A percentile compares a stretch with the other conserved stretches of the same genome.
Evolutionary conservation across 2,113 vertebrate genomes (phyloP).

Genomic region (Vidua chalybeata): DNA sequence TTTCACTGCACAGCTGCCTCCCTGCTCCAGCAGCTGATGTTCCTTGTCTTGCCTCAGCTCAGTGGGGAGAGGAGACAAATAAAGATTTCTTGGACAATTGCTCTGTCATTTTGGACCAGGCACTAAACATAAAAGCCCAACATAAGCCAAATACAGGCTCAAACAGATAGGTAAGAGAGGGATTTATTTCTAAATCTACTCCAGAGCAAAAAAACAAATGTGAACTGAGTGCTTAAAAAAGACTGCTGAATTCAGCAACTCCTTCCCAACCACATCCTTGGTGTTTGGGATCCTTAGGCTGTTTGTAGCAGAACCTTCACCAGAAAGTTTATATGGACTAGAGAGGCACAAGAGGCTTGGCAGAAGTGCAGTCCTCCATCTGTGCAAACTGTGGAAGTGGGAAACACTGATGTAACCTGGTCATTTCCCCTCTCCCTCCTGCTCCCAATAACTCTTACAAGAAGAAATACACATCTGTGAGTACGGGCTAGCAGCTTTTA

Average conservation of each 20-base stretch:
- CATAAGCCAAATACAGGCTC: not conserved
- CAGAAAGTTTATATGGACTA: not conserved
- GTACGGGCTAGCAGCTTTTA: constrained; percentile 14
- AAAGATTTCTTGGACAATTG: not conserved
- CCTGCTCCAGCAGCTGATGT: not conserved
- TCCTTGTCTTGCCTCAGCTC: not conserved
- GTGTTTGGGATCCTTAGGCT: not conserved
- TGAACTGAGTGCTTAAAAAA: not conserved
- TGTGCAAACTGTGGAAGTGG: not conserved
- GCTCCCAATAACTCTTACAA: not conserved
- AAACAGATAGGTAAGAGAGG: not conserved
- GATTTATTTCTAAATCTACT: not conserved
- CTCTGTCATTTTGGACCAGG: not conserved
- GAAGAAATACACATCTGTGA: not conserved
- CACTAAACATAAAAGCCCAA: not conserved
- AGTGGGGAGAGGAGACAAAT: not conserved
- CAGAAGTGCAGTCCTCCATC: not conserved
- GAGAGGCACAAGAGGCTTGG: not conserved
- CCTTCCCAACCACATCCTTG: not conserved
- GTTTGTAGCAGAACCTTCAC: not conserved
- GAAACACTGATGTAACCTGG: not conserved
- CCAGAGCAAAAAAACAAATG: not conserved
- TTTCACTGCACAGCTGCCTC: not conserved
- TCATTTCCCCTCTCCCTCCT: not conserved
- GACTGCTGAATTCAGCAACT: not conserved